Conservation (phyloP, 2,797 vertebrate species). For the Poeciliopsis infans region DNA sequence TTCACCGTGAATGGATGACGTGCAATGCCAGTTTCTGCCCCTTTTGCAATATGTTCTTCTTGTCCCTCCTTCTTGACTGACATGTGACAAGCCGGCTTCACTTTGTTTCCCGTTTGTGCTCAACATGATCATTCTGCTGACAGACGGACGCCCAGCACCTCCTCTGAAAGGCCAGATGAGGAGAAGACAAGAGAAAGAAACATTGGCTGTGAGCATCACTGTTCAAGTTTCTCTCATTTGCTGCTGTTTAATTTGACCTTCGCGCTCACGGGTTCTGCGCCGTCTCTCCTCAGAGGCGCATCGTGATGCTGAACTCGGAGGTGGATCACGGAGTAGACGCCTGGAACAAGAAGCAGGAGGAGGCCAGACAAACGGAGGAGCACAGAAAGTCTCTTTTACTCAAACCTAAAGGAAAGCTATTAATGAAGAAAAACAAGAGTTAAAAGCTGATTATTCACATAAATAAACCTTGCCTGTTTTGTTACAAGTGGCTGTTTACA, state of each 20-base stretch:
- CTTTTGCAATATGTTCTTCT: not conserved
- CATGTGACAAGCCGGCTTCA: not conserved
- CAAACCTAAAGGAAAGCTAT: constrained; percentile 79
- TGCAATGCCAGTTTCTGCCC: too few relatives aligned
- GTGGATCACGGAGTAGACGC: constrained; percentile 75
- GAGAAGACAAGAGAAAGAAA: constrained; percentile 80
- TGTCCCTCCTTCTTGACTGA: not conserved
- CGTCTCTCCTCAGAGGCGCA: constrained; percentile 68
- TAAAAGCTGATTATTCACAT: constrained; percentile 18
- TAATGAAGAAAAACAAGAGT: constrained; percentile 55
- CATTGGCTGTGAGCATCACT: constrained; percentile 80
- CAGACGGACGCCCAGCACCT: constrained; percentile 88
- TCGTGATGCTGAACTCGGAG: constrained; percentile 78
- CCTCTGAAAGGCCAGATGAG: constrained; percentile 83
- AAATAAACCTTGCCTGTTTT: constrained; percentile 45
- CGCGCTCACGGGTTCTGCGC: not conserved
- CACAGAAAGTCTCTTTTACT: constrained; percentile 72
- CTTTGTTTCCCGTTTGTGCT: not conserved
- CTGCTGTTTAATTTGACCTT: not conserved
- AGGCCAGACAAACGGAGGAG: constrained; percentile 52
- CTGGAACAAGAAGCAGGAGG: constrained; percentile 62
- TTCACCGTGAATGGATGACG: not conserved
- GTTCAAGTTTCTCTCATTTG: not conserved
- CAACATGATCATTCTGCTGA: not conserved
- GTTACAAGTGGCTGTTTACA: not conserved